Evolutionary conservation across 2,113 vertebrate genomes (phyloP), one percentile per base, ranked within the genome.

Genomic region (Anguilla rostrata): DNA sequence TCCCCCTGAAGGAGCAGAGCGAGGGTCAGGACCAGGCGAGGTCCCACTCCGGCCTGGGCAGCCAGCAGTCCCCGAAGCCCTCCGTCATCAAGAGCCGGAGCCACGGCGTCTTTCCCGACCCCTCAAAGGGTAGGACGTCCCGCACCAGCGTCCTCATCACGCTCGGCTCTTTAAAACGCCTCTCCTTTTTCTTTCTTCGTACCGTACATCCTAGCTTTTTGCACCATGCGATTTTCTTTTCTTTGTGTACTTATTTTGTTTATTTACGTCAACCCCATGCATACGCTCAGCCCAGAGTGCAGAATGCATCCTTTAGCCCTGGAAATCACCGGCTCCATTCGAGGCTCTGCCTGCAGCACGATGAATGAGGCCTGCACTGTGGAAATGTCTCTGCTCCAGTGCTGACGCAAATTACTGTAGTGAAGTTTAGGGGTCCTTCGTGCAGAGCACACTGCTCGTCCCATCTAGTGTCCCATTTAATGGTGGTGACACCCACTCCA

Each of bases 61-160:
- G 92, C 92, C 97, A 97, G 20, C 97, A 96, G 85, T 97, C 97
- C 53, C 97, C 98, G 87, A 98, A 99, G 95, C 97, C 96, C 66
- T 98, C 97, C 85, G 98, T 99, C 86, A 99, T 98, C 94, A 99
- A 99, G 89, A 99, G 98, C 94, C 96, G 97, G 95, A 99, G 98
- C 91, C 98, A 99, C 86, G 98, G 98, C 87, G 98, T 99, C 93
- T 99, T 99, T 92, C 98, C 98, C 5, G 98, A 99, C 91, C 98
- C 98, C 66, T 95, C 97, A 87, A 99, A 99, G 97, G 98, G 98
- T 99, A 96, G 92, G 94, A 0, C 93, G 22, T 6, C 60, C 81
- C 86, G 9, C 41, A 16, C 7, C 57, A 40, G 29, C 60, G 2
- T 66, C 49, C 46, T 75, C 88, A 90, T 82, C 43, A 0, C 1